These are phyloP conservation scores for Ryuthela nishihirai DNA, from an alignment of 2,888 invertebrate genomes.

Conservation along the genomic window DNA sequence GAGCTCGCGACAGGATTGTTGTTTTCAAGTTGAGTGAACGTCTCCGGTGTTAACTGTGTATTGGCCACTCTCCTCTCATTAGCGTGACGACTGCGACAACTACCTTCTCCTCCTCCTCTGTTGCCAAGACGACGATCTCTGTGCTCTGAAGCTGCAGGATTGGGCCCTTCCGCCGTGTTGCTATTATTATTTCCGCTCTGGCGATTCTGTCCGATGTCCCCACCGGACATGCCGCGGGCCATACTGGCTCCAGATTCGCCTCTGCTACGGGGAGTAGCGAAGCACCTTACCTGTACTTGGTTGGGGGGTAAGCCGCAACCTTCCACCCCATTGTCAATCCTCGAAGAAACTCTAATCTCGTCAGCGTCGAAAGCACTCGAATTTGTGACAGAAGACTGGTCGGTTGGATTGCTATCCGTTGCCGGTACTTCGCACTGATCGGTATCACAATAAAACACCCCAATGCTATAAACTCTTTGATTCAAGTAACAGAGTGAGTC, in stretches of 20 bases:
- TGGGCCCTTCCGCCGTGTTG: background rate
- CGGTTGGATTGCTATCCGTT: background rate
- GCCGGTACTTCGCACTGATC: constrained; percentile 14
- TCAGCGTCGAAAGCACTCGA: too few relatives aligned
- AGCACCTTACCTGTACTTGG: constrained; percentile 5
- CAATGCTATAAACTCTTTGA: constrained; percentile 34
- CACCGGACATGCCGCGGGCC: constrained; percentile 5
- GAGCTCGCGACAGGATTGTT: constrained; percentile 3
- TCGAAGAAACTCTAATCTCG: too few relatives aligned
- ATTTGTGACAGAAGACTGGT: too few relatives aligned
- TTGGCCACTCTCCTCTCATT: background rate
- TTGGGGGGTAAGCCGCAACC: background rate
- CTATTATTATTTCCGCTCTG: constrained; percentile 3
- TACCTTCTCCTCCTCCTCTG: background rate
- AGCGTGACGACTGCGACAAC: background rate
- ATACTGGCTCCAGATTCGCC: constrained; percentile 2
- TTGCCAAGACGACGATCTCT: background rate
- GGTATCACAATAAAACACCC: constrained; percentile 39
- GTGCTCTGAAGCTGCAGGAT: background rate
- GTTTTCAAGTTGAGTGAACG: background rate
- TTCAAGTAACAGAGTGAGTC: too few relatives aligned
- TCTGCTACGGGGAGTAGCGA: background rate
- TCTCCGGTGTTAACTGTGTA: constrained; percentile 20
- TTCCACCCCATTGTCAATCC: too few relatives aligned
- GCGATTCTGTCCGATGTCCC: constrained; percentile 7